phyloP scores from a whole-genome alignment of 2,113 vertebrate species.

The Paratilapia polleni region DNA sequence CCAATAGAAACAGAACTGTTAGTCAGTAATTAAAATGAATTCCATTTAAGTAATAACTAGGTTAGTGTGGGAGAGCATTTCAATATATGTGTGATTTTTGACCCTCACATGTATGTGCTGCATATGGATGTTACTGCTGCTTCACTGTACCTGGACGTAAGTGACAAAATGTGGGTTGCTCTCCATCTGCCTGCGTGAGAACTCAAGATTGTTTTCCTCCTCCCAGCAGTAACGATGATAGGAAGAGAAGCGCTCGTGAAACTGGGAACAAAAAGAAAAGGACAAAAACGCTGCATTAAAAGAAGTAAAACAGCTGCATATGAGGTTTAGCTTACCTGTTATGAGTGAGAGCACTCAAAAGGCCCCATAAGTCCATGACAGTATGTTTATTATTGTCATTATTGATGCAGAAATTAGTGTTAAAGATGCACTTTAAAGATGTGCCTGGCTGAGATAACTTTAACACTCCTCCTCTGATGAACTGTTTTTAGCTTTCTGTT shows the following conservation, averaged over 20 bases:
- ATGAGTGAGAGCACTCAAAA: neutral
- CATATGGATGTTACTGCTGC: neutral
- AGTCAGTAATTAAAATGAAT: conserved; percentile 15
- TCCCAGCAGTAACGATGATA: conserved; percentile 84
- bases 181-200: conserved; percentile 78
- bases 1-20: neutral
- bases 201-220: conserved; percentile 81
- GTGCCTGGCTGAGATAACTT: neutral
- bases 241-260: conserved; percentile 77
- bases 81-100: neutral
- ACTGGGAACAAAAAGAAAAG: conserved; percentile 62
- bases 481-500: neutral
- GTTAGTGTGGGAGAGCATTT: neutral
- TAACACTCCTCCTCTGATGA: rapidly evolving
- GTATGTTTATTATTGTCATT: neutral
- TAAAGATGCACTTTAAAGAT: neutral
- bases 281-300: neutral
- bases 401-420: rapidly evolving
- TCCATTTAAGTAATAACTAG: conserved; percentile 1
- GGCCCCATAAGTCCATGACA: neutral
- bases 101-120: neutral
- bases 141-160: conserved; percentile 77
- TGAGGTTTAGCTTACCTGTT: no score
- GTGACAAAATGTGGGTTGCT: conserved; percentile 77
- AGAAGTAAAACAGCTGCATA: no score